Base-by-base conservation (phyloP, 2,113 vertebrate genomes). In the Microtus montanus region DNA sequence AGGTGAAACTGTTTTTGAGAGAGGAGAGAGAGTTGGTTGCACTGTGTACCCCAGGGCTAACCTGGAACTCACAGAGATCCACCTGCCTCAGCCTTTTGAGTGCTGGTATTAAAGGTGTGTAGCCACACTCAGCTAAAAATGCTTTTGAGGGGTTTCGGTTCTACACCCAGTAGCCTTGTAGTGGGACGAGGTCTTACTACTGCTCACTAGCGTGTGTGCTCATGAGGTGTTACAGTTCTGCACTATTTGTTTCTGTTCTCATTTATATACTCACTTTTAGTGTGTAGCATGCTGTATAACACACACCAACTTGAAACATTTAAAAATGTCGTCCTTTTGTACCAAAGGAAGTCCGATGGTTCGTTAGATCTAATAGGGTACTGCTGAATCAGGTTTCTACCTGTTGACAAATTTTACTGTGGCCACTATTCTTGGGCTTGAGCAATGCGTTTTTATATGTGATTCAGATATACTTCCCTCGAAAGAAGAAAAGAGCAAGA, bases 401-500 rank as follows among this genome's bases (percentile, higher is more conserved):
- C 33, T 19, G 64, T 35, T 79, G 64, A 88, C 64, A 77, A 38
- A 13, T 82, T 87, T 95, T 63, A 10, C 15, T 79, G 30, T 92
- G 20, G 58, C 83, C 41, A 35, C 0, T 73, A 13, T 68, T 79
- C 35, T 84, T 44, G 22, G 1, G 93, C 90, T 30, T 97, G 68
- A 97, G 49, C 41, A 89, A 74, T 24, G 17, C 30, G 84, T 74
- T 74, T 71, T 97, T 71, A 35, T 63, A 8, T 97, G 80, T 96
- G 54, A n/a, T 97, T 88, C 95, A 99, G 99, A 99, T 98, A 99
- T 99, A 98, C 99, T 99, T 95, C 99, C 99, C 92, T 99, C 99
- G 68, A 99, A 99, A 74, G 99, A 99, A 97, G 99, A 99, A 97
- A 99, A 99, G 97, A 99, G 99, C 97, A 99, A 99, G 98, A 99